Evolutionary conservation across 2,113 vertebrate species (phyloP).

Genomic region (Psettodes erumei): DNA sequence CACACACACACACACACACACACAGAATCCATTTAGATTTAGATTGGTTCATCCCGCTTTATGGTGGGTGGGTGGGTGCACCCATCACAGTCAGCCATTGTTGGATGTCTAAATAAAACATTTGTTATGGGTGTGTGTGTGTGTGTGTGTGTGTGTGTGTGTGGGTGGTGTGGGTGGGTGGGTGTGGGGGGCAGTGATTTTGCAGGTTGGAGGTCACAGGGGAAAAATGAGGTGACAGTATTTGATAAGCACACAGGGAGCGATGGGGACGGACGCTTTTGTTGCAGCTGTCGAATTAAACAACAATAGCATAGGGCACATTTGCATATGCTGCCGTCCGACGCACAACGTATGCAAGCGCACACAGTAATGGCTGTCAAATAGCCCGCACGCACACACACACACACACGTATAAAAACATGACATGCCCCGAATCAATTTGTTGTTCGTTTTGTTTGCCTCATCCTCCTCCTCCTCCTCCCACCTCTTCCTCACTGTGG

Average conservation of each 20-base stretch:
- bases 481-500: constrained; percentile 18
- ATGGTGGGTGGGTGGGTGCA: not conserved
- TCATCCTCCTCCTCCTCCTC: constrained; percentile 18
- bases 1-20: too few relatives aligned
- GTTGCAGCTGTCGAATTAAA: constrained; percentile 52
- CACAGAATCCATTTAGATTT: constrained; percentile 50
- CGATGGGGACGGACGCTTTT: constrained; percentile 35
- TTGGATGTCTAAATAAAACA: constrained; percentile 41
- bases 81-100: constrained; percentile 32
- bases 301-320: constrained; percentile 34
- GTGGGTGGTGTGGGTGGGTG: too few relatives aligned
- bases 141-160: too few relatives aligned
- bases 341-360: constrained; percentile 9
- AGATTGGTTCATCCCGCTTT: constrained; percentile 33
- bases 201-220: constrained; percentile 23
- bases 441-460: constrained; percentile 23
- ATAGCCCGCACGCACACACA: constrained; percentile 16
- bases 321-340: constrained; percentile 47
- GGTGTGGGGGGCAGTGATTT: constrained; percentile 28
- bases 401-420: not conserved
- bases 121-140: constrained; percentile 23
- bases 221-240: constrained; percentile 38
- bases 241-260: constrained; percentile 40
- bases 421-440: constrained; percentile 16
- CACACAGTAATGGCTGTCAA: too few relatives aligned